These are phyloP conservation scores for Romanogobio albipinnatus DNA, from an alignment of 2,113 vertebrate genomes.

Conservation along the genomic window DNA sequence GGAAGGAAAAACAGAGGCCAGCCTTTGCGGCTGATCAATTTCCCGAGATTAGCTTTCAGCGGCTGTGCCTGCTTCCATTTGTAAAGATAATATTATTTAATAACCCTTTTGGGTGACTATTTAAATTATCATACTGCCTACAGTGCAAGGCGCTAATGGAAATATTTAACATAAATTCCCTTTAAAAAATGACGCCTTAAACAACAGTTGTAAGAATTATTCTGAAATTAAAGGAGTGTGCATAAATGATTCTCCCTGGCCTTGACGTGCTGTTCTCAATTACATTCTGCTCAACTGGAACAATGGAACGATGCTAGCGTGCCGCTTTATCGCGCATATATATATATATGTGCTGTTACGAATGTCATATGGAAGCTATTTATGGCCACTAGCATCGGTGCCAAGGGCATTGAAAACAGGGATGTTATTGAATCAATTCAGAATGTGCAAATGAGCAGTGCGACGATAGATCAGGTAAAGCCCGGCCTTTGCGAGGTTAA, in stretches of 20 bases:
- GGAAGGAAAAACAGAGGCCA: conserved; percentile 5
- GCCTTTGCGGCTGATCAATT: conserved; percentile 41
- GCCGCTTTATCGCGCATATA: neutral
- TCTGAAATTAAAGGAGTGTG: conserved; percentile 35
- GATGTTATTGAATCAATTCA: conserved; percentile 28
- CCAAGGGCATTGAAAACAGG: conserved; percentile 29
- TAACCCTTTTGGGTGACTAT: conserved; percentile 46
- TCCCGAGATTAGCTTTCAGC: conserved; percentile 53
- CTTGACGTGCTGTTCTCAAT: conserved; percentile 30
- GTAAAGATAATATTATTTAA: conserved; percentile 61
- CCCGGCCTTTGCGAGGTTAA: neutral
- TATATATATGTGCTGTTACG: neutral
- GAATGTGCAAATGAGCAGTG: conserved; percentile 17
- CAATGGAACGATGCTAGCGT: neutral
- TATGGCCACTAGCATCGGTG: conserved; percentile 13
- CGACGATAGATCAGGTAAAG: neutral
- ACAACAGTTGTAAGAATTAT: conserved; percentile 43
- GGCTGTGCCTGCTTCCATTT: conserved; percentile 49
- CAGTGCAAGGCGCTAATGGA: conserved; percentile 43
- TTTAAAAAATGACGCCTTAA: conserved; percentile 47
- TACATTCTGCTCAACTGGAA: conserved; percentile 35
- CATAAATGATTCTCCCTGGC: conserved; percentile 1
- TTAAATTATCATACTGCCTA: conserved; percentile 50
- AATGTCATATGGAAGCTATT: conserved; percentile 29
- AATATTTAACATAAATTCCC: conserved; percentile 45